phyloP scores from a whole-genome alignment of 2,797 vertebrate species.

The Sandelia bainsii region DNA sequence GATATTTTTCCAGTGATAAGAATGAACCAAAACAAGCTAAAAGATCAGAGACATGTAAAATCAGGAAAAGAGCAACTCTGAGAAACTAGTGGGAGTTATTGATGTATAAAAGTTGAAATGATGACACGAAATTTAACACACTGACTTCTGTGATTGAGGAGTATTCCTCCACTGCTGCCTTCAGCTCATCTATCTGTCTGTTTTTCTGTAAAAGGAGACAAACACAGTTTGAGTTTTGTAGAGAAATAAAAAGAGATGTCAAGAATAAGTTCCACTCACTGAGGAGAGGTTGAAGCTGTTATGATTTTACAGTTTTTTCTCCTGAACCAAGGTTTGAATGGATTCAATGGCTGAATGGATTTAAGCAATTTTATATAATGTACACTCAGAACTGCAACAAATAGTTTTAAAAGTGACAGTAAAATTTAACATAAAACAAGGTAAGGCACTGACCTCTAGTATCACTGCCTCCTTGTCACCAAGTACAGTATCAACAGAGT shows the following conservation, averaged over 20 bases:
- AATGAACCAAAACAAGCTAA: neutral
- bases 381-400: neutral
- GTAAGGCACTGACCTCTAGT: slow-evolving; percentile 82
- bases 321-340: too few relatives aligned
- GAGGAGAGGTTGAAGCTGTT: neutral
- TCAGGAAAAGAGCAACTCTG: neutral
- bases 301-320: too few relatives aligned
- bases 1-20: neutral
- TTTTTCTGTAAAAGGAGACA: slow-evolving; percentile 81
- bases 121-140: neutral
- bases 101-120: neutral
- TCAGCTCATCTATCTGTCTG: slow-evolving; percentile 87
- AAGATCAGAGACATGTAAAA: neutral
- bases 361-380: neutral
- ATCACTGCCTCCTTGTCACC: slow-evolving; percentile 85
- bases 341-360: neutral
- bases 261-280: too few relatives aligned
- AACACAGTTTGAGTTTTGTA: slow-evolving; percentile 6
- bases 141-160: slow-evolving; percentile 89
- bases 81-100: neutral
- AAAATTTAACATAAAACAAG: neutral
- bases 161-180: slow-evolving; percentile 86
- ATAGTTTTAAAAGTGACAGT: neutral
- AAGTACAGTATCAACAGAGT: slow-evolving; percentile 82
- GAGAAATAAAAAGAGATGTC: neutral